Base-by-base conservation (phyloP, 2,113 vertebrate genomes). In the Bubo bubo region DNA sequence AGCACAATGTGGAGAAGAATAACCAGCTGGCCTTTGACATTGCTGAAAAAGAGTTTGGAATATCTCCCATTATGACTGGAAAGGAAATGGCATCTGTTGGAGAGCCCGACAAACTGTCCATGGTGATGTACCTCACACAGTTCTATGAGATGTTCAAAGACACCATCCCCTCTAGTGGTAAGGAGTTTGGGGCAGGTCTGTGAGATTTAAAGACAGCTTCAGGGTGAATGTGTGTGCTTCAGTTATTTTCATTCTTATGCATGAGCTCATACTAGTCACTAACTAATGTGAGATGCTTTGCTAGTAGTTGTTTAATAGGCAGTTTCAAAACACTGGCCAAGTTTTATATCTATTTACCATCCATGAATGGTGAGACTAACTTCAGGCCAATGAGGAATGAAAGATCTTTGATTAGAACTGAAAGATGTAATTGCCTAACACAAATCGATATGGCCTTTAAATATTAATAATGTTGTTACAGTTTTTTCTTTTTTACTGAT, bases 141-240 rank as follows among this genome's bases (percentile, higher is more conserved):
- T 99, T 99, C 98, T 99, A 99, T 12, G 99, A 99, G 98, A 99
- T 99, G 99, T 99, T 99, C 97, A 99, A 98, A 98, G 99, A 99
- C 97, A 99, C 98, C 55, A 98, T 99, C 90, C 98, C 99, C 68
- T 99, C 99, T 71, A 98, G 98, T 62, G 99, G 99, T 99, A 97
- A 99, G 99, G 79, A 88, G 5, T 52, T 53, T 26, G 37, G 18
- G 30, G 16, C 64, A 59, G 23, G 8, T 56, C 3, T 67, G 11
- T 79, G 41, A 30, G 52, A 37, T 93, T 75, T 59, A 34, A 74
- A 19, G 55, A 5, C 20, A 47, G 20, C 35, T 37, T 79, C 32
- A 35, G 14, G 9, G 23, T 90, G 8, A 30, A 26, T 8, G 9
- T 59, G 20, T 53, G 53, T 63, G 35, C 56, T 84, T 84, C 43